These are phyloP conservation scores for Seriola quinqueradiata DNA, from an alignment of 2,113 vertebrate genomes.

Conservation along the genomic window DNA sequence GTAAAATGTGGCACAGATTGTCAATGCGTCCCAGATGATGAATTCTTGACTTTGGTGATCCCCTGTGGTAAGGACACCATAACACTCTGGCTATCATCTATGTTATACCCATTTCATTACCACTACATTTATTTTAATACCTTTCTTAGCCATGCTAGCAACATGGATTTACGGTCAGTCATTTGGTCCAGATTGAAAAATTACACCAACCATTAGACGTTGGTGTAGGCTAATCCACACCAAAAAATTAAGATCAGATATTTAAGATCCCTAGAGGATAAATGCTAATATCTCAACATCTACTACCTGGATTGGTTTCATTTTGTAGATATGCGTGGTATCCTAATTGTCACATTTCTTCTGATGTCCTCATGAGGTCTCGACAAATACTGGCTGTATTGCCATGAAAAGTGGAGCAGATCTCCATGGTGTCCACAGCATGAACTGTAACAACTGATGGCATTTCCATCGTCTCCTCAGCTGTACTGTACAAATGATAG, in stretches of 20 bases:
- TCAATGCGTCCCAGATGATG: background rate
- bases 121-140: background rate
- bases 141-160: too few species aligned
- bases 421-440: background rate
- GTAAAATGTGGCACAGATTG: too few species aligned
- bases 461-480: background rate
- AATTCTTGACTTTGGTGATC: background rate
- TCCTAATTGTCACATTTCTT: too few species aligned
- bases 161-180: too few species aligned
- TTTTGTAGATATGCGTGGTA: too few species aligned
- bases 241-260: background rate
- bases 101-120: background rate
- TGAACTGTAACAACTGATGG: background rate
- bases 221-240: too few species aligned
- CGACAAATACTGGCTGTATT: too few species aligned
- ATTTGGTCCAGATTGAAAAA: too few species aligned
- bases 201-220: too few species aligned
- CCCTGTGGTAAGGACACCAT: background rate
- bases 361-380: too few species aligned
- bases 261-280: background rate
- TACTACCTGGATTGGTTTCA: background rate
- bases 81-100: background rate
- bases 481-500: background rate
- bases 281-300: background rate
- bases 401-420: background rate